These are phyloP conservation scores for Neodiprion lecontei DNA, from an alignment of 1,140 invertebrate genomes.

Conservation along the genomic window DNA sequence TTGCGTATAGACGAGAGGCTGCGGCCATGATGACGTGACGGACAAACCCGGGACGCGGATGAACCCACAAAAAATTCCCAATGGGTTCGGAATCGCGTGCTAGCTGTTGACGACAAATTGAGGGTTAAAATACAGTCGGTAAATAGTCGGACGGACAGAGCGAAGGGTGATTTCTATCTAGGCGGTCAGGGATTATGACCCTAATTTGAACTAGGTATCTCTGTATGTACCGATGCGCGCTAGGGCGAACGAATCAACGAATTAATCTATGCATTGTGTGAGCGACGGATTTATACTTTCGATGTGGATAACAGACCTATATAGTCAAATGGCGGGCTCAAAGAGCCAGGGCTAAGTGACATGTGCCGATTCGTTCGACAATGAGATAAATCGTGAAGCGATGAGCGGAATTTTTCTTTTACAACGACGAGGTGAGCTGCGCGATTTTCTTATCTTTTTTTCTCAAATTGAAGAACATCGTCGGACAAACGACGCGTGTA, in stretches of 20 bases:
- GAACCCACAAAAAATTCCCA: slow-evolving; percentile 41
- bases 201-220: slow-evolving; percentile 49
- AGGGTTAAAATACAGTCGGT: slow-evolving; percentile 64
- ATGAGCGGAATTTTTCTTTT: neutral
- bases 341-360: too few relatives aligned
- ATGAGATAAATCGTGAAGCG: too few relatives aligned
- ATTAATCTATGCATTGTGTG: slow-evolving; percentile 2
- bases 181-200: slow-evolving; percentile 56
- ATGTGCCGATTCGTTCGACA: too few relatives aligned
- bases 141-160: slow-evolving; percentile 48
- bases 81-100: slow-evolving; percentile 40
- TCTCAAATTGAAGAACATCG: neutral
- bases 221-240: neutral
- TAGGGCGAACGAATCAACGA: neutral
- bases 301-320: too few relatives aligned
- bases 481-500: neutral
- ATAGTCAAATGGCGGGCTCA: too few relatives aligned
- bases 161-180: slow-evolving; percentile 47
- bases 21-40: neutral
- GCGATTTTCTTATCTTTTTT: neutral
- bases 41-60: neutral
- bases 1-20: slow-evolving; percentile 23
- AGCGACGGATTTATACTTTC: too few relatives aligned
- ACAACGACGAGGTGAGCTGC: neutral
- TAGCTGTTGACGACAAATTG: slow-evolving; percentile 63